Conservation (phyloP, 2,888 invertebrate species). For the Oegoconia quadripuncta region DNA sequence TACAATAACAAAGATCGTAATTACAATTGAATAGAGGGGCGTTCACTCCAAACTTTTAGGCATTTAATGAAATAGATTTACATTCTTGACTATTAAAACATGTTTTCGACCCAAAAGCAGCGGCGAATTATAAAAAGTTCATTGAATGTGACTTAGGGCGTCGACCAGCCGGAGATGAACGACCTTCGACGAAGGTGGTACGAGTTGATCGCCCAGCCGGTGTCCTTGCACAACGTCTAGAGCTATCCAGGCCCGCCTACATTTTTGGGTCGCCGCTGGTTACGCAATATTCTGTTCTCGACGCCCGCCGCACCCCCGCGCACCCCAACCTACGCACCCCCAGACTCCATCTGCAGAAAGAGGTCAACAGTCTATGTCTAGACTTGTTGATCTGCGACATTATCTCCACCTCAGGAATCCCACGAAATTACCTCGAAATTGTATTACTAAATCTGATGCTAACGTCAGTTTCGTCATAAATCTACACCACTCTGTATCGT, state of each 20-base stretch:
- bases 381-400: constrained; percentile 49
- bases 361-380: constrained; percentile 54
- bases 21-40: neutral
- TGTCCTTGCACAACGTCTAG: constrained; percentile 42
- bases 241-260: constrained; percentile 29
- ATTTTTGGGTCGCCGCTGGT: constrained; percentile 47
- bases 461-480: too few species aligned
- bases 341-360: constrained; percentile 31
- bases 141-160: constrained; percentile 9
- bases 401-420: constrained; percentile 7
- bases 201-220: constrained; percentile 57
- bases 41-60: constrained; percentile 9
- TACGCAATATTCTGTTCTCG: constrained; percentile 36
- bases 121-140: constrained; percentile 8
- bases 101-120: constrained; percentile 6
- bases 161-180: constrained; percentile 40
- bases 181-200: constrained; percentile 55
- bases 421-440: neutral
- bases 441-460: too few species aligned
- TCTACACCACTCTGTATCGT: too few species aligned
- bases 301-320: constrained; percentile 25
- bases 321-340: constrained; percentile 17
- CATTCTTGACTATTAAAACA: constrained; percentile 12
- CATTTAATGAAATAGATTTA: constrained; percentile 8
- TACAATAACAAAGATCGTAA: neutral